Evolutionary conservation across 2,888 invertebrate genomes (phyloP).

Genomic region (Theristus sp.): DNA sequence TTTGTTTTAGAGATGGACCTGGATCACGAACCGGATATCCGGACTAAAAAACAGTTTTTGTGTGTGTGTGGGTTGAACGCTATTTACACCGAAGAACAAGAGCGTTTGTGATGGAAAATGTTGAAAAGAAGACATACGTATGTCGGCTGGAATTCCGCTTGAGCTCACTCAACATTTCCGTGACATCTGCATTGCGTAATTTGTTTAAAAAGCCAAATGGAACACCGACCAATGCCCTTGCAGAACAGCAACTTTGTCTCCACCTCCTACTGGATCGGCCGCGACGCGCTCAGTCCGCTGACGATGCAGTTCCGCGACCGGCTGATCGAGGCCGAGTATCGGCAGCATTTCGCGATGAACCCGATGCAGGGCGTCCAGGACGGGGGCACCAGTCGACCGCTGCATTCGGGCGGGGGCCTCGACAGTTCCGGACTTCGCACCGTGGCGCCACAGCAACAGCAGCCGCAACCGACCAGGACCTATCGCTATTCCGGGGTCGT

Average conservation of each 20-base stretch:
- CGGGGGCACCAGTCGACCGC: not conserved
- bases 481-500: conserved; percentile 23
- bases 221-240: too few relatives aligned
- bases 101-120: too few relatives aligned
- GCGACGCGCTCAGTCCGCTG: conserved; percentile 45
- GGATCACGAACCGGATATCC: too few relatives aligned
- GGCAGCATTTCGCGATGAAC: conserved; percentile 22
- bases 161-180: too few relatives aligned
- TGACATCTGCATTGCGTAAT: too few relatives aligned
- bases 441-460: not conserved
- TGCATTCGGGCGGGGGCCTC: not conserved
- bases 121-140: too few relatives aligned
- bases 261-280: conserved; percentile 15
- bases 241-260: not conserved
- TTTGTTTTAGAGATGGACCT: too few relatives aligned
- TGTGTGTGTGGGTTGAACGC: too few relatives aligned
- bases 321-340: conserved; percentile 23
- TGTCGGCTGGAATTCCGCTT: too few relatives aligned
- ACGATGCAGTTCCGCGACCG: conserved; percentile 60
- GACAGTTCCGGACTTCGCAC: not conserved
- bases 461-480: conserved; percentile 8
- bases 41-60: too few relatives aligned
- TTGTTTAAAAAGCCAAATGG: too few relatives aligned
- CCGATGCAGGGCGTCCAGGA: not conserved
- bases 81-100: too few relatives aligned